Evolutionary conservation across 2,888 invertebrate genomes (phyloP).

Genomic region (Drosophila rellima): DNA sequence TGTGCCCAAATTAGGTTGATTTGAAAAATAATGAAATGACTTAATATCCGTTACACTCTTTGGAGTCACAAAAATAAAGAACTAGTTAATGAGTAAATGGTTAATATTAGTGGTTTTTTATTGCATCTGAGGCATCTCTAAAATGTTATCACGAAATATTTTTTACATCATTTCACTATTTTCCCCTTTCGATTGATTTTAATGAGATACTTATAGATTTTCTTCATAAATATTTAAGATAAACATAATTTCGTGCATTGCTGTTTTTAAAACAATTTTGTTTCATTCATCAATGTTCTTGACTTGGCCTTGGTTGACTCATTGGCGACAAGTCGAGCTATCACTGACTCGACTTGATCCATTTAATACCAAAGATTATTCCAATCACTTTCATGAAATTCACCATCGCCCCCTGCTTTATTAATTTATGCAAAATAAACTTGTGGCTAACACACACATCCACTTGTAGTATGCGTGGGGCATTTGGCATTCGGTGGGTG

Average conservation of each 20-base stretch:
- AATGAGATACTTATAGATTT: too few species aligned
- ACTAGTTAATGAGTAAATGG: too few species aligned
- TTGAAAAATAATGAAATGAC: too few species aligned
- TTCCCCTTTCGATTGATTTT: too few species aligned
- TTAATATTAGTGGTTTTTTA: too few species aligned
- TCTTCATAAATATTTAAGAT: too few species aligned
- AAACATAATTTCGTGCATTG: background rate
- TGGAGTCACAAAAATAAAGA: too few species aligned
- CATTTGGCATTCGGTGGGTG: slow-evolving; percentile 16
- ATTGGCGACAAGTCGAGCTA: background rate
- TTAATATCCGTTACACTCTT: too few species aligned
- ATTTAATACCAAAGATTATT: background rate
- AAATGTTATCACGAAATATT: background rate
- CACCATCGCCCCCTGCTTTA: background rate
- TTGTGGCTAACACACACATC: slow-evolving; percentile 12
- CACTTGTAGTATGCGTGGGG: slow-evolving; percentile 18
- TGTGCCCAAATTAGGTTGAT: too few species aligned
- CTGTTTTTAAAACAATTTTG: background rate
- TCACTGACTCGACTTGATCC: background rate
- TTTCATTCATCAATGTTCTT: background rate
- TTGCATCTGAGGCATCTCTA: background rate
- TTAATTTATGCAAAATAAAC: slow-evolving; percentile 25
- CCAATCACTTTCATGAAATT: background rate
- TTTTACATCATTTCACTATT: background rate
- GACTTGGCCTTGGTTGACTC: background rate